These are phyloP conservation scores for Nematopogon swammerdamellus DNA, from an alignment of 2,888 invertebrate species.

Conservation along the genomic window DNA sequence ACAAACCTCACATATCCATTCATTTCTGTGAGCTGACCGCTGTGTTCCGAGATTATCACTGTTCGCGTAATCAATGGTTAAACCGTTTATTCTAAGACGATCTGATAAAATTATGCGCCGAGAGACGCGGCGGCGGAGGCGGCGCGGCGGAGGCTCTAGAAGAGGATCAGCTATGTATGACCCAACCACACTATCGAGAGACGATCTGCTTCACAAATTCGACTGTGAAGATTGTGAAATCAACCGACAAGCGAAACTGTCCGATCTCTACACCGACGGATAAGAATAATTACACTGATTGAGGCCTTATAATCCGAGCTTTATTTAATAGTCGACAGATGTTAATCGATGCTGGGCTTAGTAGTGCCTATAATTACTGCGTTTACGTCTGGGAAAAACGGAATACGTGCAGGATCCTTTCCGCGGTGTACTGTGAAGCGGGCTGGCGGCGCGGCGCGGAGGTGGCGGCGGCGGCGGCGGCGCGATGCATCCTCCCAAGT, in stretches of 20 bases:
- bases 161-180: neutral
- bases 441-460: no score
- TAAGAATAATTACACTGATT: conserved; percentile 57
- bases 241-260: no score
- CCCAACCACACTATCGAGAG: no score
- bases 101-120: conserved; percentile 46
- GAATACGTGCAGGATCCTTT: conserved; percentile 19
- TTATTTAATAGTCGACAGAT: conserved; percentile 56
- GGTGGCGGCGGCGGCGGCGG: no score
- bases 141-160: conserved; percentile 1
- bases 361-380: conserved; percentile 39
- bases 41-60: neutral
- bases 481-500: no score
- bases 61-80: neutral
- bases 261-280: conserved; percentile 25
- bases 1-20: no score
- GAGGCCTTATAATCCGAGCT: conserved; percentile 50
- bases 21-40: no score
- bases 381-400: conserved; percentile 50
- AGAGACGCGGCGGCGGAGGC: conserved; percentile 24
- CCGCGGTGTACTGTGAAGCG: no score
- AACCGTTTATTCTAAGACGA: neutral
- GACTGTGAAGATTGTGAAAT: no score
- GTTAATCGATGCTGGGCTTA: conserved; percentile 38
- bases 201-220: no score